These are phyloP conservation scores for Pilophorus perplexus DNA, from an alignment of 2,888 invertebrate species.

Conservation along the genomic window DNA sequence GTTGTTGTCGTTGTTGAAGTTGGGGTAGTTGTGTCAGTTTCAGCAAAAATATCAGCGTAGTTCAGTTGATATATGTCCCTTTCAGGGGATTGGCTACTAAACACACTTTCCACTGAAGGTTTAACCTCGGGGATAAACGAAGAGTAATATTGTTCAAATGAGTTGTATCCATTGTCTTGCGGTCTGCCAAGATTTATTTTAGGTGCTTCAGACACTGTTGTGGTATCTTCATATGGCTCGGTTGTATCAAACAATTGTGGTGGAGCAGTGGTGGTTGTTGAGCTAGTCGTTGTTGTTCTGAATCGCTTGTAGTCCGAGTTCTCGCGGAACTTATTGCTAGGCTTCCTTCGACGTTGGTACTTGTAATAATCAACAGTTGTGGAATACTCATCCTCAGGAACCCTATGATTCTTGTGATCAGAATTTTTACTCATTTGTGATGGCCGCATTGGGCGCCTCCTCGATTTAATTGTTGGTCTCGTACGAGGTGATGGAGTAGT, in stretches of 20 bases:
- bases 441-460: conserved; percentile 39
- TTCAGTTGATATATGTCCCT: conserved; percentile 17
- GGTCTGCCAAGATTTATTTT: conserved; percentile 4
- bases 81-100: conserved; percentile 13
- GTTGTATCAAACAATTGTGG: conserved; percentile 26
- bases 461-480: conserved; percentile 21
- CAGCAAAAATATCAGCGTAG: conserved; percentile 42
- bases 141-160: conserved; percentile 12
- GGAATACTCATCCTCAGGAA: conserved; percentile 23
- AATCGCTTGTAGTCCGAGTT: conserved; percentile 38
- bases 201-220: conserved; percentile 10
- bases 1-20: conserved; percentile 45
- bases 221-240: conserved; percentile 29
- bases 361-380: conserved; percentile 37
- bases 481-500: conserved; percentile 27
- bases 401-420: conserved; percentile 24
- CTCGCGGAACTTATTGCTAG: conserved; percentile 36
- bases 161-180: not conserved
- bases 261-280: conserved; percentile 42
- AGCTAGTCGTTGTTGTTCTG: conserved; percentile 39
- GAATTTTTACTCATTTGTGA: conserved; percentile 26
- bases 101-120: not conserved
- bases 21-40: conserved; percentile 42
- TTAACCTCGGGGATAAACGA: conserved; percentile 4
- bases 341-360: conserved; percentile 41